phyloP scores from a whole-genome alignment of 2,797 vertebrate genomes.

The Xerus rutilus region DNA sequence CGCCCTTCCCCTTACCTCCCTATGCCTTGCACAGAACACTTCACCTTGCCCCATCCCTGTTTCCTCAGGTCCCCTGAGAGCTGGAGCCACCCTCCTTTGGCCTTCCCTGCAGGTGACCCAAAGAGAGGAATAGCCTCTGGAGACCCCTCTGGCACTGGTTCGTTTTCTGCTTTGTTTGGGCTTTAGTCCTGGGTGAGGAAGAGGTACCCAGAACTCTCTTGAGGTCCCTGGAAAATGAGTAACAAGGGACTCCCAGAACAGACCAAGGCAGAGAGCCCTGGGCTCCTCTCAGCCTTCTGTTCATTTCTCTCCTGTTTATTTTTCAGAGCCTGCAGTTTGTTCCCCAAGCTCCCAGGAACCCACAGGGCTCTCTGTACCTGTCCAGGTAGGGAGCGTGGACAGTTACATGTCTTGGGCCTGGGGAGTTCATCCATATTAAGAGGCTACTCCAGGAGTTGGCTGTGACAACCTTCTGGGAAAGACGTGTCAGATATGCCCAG shows the following conservation, averaged over 20 bases:
- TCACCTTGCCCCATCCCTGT: background rate
- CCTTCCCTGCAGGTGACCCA: background rate
- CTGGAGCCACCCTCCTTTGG: background rate
- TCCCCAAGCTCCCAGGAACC: constrained; percentile 52
- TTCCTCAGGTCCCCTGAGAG: constrained; percentile 54
- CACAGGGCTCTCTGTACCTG: background rate
- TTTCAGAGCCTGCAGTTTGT: constrained; percentile 66
- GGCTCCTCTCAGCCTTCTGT: background rate
- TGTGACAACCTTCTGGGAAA: background rate
- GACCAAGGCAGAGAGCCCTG: background rate
- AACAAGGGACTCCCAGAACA: background rate
- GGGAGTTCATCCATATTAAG: background rate
- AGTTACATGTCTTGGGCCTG: background rate
- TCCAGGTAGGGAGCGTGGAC: constrained; percentile 69
- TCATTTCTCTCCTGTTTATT: constrained; percentile 52
- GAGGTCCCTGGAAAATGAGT: background rate
- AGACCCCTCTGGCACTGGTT: constrained; percentile 28
- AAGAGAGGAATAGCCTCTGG: background rate
- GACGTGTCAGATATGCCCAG: accelerated
- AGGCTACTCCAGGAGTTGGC: background rate
- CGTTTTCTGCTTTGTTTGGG: constrained; percentile 34
- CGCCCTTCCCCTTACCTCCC: too few relatives aligned
- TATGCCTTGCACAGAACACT: background rate
- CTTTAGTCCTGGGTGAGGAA: background rate
- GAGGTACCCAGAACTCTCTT: background rate